These are phyloP conservation scores for Norana najaformis DNA, from an alignment of 2,888 invertebrate genomes.

Conservation along the genomic window DNA sequence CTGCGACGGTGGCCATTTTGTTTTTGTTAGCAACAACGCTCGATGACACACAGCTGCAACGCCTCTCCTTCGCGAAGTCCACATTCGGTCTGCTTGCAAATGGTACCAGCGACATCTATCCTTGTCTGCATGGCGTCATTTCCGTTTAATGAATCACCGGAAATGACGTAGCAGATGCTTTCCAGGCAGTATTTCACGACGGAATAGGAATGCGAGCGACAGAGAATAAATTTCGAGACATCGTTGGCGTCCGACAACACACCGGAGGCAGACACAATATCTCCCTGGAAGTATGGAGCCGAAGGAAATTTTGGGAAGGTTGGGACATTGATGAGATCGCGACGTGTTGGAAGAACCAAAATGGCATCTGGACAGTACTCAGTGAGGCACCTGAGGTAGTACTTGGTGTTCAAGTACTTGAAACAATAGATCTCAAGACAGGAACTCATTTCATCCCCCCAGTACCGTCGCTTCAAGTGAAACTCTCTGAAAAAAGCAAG, in stretches of 20 bases:
- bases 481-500: too few species aligned
- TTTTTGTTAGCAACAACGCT: neutral
- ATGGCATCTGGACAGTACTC: constrained; percentile 33
- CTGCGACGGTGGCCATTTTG: too few species aligned
- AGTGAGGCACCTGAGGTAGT: constrained; percentile 27
- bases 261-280: neutral
- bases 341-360: constrained; percentile 6
- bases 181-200: neutral
- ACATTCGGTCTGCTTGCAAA: constrained; percentile 1
- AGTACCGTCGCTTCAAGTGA: constrained; percentile 18
- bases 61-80: neutral
- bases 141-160: neutral
- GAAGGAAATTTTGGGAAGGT: neutral
- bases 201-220: neutral
- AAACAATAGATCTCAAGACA: constrained; percentile 32
- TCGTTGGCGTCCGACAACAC: neutral
- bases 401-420: constrained; percentile 22
- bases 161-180: neutral
- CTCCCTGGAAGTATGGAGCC: neutral
- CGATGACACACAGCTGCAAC: neutral
- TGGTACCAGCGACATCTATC: neutral
- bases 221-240: neutral
- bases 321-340: neutral
- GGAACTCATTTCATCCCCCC: constrained; percentile 29
- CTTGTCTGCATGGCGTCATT: neutral